A percentile compares a stretch with the other conserved stretches of the same genome.
Conservation (phyloP, 2,113 vertebrate genomes). For the Sinosuthora webbiana region DNA sequence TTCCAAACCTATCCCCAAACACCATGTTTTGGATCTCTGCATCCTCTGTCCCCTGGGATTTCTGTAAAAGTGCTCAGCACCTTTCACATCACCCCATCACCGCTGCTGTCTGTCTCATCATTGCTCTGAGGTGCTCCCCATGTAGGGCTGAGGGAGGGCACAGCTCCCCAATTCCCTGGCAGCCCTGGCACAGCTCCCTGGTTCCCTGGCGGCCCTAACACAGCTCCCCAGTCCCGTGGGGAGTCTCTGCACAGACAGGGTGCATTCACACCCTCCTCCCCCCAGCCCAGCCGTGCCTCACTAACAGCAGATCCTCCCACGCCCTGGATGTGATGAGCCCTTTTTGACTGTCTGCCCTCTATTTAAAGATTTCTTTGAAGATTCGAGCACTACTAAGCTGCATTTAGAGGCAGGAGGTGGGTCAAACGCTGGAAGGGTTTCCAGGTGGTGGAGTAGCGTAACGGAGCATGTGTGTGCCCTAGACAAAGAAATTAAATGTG, state of each 20-base stretch:
- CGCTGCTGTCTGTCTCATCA: background rate
- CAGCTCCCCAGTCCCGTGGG: background rate
- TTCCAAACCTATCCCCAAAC: background rate
- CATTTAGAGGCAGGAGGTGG: background rate
- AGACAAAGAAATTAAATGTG: background rate
- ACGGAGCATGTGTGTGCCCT: background rate
- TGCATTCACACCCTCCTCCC: background rate
- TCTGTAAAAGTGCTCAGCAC: background rate
- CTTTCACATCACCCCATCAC: background rate
- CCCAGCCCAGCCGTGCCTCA: rapidly evolving
- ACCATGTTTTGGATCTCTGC: background rate
- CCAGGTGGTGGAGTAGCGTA: background rate
- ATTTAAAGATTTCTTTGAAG: conserved; percentile 31
- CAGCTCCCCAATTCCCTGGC: background rate
- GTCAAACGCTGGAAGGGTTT: background rate
- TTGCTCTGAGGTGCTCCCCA: background rate
- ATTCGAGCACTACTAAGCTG: background rate
- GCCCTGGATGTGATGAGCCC: background rate
- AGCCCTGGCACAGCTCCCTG: background rate
- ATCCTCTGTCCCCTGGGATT: background rate
- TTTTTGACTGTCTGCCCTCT: conserved; percentile 26
- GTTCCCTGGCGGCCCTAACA: background rate
- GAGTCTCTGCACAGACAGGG: background rate
- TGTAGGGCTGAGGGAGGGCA: background rate
- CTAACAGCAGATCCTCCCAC: background rate